Percentiles rank a stretch among this genome's conserved stretches.
These are phyloP conservation scores for Crossocerus cetratus DNA, from an alignment of 2,888 invertebrate species.

Conservation along the genomic window DNA sequence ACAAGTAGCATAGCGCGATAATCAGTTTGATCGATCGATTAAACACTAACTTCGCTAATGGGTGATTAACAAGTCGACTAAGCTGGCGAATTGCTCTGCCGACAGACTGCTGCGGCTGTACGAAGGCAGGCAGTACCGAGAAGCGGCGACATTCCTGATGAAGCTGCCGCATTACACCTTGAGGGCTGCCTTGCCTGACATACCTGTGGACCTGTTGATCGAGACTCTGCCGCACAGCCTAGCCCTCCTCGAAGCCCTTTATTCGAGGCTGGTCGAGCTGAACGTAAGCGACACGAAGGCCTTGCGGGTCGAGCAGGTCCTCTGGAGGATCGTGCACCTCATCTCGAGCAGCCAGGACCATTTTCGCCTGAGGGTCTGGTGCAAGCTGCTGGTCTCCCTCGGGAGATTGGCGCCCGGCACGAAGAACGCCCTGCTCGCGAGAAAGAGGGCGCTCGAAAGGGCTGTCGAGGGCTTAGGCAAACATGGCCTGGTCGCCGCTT, in stretches of 20 bases:
- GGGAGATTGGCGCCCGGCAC: conserved; percentile 78
- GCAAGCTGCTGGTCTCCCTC: conserved; percentile 66
- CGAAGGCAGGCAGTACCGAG: conserved; percentile 93
- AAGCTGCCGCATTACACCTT: conserved; percentile 89
- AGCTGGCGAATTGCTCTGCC: not conserved
- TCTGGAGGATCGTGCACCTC: conserved; percentile 91
- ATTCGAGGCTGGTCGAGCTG: conserved; percentile 73
- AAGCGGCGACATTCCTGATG: conserved; percentile 91
- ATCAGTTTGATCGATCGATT: too few species aligned
- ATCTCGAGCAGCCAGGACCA: conserved; percentile 78
- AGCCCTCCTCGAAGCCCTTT: conserved; percentile 90
- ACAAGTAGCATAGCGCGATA: too few species aligned
- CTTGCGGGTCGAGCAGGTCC: conserved; percentile 85
- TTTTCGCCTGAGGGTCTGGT: conserved; percentile 65
- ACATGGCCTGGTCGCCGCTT: conserved; percentile 86
- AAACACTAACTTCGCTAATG: not conserved
- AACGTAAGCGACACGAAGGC: conserved; percentile 72
- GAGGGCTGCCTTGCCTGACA: conserved; percentile 85
- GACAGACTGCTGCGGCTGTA: conserved; percentile 85
- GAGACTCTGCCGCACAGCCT: conserved; percentile 93
- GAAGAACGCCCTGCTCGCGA: conserved; percentile 83
- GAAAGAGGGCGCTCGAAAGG: conserved; percentile 87
- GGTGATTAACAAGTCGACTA: not conserved
- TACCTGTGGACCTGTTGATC: conserved; percentile 92
- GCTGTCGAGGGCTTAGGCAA: conserved; percentile 93